phyloP scores from a whole-genome alignment of 1,140 invertebrate species.

The Diorhabda carinulata region DNA sequence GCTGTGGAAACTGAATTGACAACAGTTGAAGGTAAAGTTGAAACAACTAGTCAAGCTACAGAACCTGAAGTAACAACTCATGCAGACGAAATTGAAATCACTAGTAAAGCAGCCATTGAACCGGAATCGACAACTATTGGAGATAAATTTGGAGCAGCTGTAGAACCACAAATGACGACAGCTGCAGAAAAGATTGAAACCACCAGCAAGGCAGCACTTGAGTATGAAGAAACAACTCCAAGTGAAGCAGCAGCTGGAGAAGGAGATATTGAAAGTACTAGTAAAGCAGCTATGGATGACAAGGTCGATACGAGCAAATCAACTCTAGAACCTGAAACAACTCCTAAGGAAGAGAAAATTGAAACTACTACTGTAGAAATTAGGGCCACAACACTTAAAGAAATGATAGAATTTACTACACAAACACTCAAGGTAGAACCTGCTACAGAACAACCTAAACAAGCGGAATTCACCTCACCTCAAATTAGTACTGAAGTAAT shows the following conservation, averaged over 20 bases:
- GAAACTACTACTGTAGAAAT: not conserved
- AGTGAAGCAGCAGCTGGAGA: too few species aligned
- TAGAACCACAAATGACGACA: slow-evolving; percentile 5
- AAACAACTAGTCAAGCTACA: not conserved
- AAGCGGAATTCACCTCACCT: slow-evolving; percentile 11
- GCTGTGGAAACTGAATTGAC: slow-evolving; percentile 16
- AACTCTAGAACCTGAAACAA: not conserved
- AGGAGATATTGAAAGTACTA: too few species aligned
- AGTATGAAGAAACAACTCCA: too few species aligned
- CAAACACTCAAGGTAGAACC: not conserved
- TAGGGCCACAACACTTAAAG: slow-evolving; percentile 10
- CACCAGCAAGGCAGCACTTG: slow-evolving; percentile 1
- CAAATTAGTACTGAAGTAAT: slow-evolving; percentile 25
- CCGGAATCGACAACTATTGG: slow-evolving; percentile 14
- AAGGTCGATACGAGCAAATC: too few species aligned
- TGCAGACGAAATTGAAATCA: slow-evolving; percentile 4
- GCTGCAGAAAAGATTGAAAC: slow-evolving; percentile 16
- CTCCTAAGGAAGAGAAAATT: slow-evolving; percentile 1
- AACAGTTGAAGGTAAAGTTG: slow-evolving; percentile 13
- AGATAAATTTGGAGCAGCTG: not conserved
- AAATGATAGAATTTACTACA: not conserved
- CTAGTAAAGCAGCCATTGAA: not conserved
- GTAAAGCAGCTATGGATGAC: too few species aligned
- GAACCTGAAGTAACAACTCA: slow-evolving; percentile 11
- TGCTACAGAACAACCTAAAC: slow-evolving; percentile 16